Evolutionary conservation across 2,113 vertebrate genomes (phyloP).

Genomic region (Ailurus styani): DNA sequence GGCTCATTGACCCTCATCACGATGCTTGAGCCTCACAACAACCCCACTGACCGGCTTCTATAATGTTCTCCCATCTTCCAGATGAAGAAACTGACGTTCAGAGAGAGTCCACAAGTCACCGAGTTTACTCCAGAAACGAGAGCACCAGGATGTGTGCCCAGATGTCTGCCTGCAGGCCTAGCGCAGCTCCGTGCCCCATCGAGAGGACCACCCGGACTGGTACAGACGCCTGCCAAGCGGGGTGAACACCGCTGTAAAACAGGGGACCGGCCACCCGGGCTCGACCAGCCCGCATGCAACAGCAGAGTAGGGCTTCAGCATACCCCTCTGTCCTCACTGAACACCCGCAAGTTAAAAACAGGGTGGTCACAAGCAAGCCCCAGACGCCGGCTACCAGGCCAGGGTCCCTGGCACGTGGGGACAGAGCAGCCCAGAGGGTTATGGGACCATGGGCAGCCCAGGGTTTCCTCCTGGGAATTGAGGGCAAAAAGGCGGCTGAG

Average conservation of each 20-base stretch:
- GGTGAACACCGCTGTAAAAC: fast-evolving
- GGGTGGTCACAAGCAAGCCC: background rate
- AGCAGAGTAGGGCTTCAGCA: background rate
- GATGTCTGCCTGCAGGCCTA: background rate
- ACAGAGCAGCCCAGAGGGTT: background rate
- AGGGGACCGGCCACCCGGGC: too few relatives aligned
- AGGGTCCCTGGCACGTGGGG: background rate
- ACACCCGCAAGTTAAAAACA: background rate
- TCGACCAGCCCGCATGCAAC: fast-evolving
- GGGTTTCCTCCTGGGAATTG: background rate
- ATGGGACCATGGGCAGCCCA: background rate
- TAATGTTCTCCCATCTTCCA: background rate
- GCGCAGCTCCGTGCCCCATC: background rate
- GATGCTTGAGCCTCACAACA: fast-evolving
- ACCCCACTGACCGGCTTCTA: fast-evolving
- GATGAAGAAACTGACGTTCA: background rate
- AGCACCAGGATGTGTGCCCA: background rate
- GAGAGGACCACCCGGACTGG: fast-evolving
- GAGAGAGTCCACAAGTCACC: background rate
- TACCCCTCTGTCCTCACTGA: background rate
- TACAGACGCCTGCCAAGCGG: fast-evolving
- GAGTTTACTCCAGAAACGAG: background rate
- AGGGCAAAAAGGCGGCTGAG: background rate
- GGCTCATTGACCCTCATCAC: background rate
- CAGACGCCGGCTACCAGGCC: fast-evolving